A percentile compares a stretch with the other conserved stretches of the same genome.
Evolutionary conservation across 2,113 vertebrate genomes (phyloP).

Genomic region (Peromyscus leucopus): DNA sequence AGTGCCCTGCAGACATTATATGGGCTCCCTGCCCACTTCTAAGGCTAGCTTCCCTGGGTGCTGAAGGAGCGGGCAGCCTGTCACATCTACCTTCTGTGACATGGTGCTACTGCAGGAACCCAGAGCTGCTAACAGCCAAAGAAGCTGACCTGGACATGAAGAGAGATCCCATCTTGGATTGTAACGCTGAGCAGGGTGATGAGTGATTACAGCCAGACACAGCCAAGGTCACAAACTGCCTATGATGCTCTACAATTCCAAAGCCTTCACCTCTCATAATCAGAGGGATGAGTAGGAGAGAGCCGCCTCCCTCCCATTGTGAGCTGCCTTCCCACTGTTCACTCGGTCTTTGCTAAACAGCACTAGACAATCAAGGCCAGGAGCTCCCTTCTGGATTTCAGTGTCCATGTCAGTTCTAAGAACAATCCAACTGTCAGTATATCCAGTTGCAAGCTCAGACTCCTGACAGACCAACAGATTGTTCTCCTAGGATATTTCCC

Average conservation of each 20-base stretch:
- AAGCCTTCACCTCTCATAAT: neutral
- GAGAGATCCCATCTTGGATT: accelerated
- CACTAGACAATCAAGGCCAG: neutral
- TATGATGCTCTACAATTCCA: accelerated
- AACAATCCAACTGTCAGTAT: neutral
- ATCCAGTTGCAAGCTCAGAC: neutral
- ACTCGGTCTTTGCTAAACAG: neutral
- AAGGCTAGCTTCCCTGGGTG: neutral
- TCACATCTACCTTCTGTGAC: too few species aligned
- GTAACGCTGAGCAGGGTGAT: accelerated
- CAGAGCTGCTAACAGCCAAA: neutral
- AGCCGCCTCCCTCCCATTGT: neutral
- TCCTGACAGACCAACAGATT: neutral
- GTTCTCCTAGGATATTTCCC: neutral
- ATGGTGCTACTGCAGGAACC: accelerated
- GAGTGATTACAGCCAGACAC: neutral
- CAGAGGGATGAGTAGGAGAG: neutral
- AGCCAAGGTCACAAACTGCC: neutral
- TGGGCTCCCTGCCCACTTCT: accelerated
- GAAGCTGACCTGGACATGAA: neutral
- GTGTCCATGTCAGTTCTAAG: neutral
- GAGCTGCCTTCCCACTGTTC: neutral
- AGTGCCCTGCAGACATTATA: accelerated
- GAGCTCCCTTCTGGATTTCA: neutral
- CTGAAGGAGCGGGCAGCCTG: neutral